Evolutionary conservation across 2,888 invertebrate species (phyloP), one percentile per base, ranked within the genome.

Genomic region (Silvanus unidentatus): DNA sequence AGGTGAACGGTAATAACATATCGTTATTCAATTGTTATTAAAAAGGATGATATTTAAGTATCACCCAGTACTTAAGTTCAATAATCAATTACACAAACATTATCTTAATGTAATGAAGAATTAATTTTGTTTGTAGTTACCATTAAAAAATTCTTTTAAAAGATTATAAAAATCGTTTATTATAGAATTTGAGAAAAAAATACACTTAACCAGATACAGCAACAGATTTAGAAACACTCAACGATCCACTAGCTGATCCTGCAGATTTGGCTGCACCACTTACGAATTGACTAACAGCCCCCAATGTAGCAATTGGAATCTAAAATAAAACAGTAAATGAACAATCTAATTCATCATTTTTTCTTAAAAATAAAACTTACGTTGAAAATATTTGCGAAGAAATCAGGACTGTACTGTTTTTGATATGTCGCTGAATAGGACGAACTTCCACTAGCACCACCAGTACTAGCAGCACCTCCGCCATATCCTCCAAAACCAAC

Each of bases 241-340:
- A 38, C 11, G 65, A 62, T 41, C 62, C 64, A 39, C 58, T 51
- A n/a, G 55, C 11, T n/a, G n/a, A n/a, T n/a, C n/a, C n/a, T 32
- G 22, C 49, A 27, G 65, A 65, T 9, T 62, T 64, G 22, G 65
- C 65, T 40, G 75, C 77, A 60, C 80, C 81, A 54, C 76, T 78
- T 44, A 84, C 68, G 49, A 84, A 74, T 55, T 75, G 76, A 60
- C 79, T 82, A 1, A 84, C 83, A 8, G 83, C 83, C 29, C 77
- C 75, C 42, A 84, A 68, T 1, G 83, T 79, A 39, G 81, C 78
- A 59, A 82, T 81, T 45, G 83, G 83, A 55, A 83, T 83, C 83
- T 83, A 70, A 53, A 74, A 73, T 49, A 43, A 47, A 49, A 45
- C 39, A 39, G 22, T 16, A 15, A 22, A 40, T 22, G 2, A 37